These are phyloP conservation scores for Cheilosia pagana DNA, from an alignment of 2,888 invertebrate genomes.

Conservation along the genomic window DNA sequence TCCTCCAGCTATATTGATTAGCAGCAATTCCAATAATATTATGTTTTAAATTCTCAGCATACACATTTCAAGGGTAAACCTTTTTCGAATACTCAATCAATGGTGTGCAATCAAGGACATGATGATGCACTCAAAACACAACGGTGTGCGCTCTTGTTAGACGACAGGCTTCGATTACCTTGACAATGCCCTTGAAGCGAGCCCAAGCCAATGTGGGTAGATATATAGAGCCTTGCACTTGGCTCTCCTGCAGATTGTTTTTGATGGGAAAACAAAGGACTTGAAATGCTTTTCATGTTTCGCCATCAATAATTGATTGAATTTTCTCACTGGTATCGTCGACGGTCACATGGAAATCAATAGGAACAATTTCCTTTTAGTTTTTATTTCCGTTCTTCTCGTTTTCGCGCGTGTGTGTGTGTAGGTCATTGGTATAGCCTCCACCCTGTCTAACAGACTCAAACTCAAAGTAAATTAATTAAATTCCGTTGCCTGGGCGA, in stretches of 20 bases:
- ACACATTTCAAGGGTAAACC: slow-evolving; percentile 5
- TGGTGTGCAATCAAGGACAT: slow-evolving; percentile 22
- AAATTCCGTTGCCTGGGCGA: too few species aligned
- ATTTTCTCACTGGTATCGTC: not conserved
- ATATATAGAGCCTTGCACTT: not conserved
- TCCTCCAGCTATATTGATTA: not conserved
- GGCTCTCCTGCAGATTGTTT: not conserved
- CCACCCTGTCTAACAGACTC: too few species aligned
- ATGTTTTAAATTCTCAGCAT: not conserved
- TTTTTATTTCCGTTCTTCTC: too few species aligned
- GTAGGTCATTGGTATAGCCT: too few species aligned
- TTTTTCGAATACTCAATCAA: slow-evolving; percentile 23
- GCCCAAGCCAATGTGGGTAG: not conserved
- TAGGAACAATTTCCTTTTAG: too few species aligned
- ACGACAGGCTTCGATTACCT: slow-evolving; percentile 7
- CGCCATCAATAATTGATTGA: not conserved
- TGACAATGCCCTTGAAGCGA: slow-evolving; percentile 49
- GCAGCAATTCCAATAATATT: not conserved
- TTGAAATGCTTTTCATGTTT: not conserved
- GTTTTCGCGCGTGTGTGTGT: too few species aligned
- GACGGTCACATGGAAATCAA: not conserved
- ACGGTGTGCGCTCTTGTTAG: not conserved
- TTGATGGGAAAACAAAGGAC: not conserved
- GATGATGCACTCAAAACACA: slow-evolving; percentile 14
- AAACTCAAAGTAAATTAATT: too few species aligned